phyloP scores from a whole-genome alignment of 92 coral and sea anemone genomes.

The Hydrozoanthus gracilis region DNA sequence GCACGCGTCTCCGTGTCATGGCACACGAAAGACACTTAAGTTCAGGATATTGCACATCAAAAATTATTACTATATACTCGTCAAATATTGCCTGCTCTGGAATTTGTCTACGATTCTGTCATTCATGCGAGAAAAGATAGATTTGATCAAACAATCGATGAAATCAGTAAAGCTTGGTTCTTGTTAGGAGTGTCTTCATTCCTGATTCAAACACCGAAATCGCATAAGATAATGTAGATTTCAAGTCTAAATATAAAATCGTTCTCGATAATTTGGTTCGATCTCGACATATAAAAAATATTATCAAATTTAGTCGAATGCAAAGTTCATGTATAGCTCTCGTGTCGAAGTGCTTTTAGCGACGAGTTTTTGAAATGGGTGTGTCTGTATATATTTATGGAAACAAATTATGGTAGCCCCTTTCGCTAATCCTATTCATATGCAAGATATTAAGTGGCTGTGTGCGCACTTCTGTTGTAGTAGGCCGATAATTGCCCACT shows the following conservation, averaged over 20 bases:
- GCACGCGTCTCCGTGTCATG: conserved; percentile 73
- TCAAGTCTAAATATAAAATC: neutral
- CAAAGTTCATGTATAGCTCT: neutral
- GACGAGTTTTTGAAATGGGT: conserved; percentile 44
- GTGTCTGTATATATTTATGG: conserved; percentile 60
- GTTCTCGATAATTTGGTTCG: neutral
- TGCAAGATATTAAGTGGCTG: conserved; percentile 51
- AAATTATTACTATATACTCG: neutral
- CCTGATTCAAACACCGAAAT: too few relatives aligned
- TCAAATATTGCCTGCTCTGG: conserved; percentile 11
- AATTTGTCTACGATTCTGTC: conserved; percentile 19
- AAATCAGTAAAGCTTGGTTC: neutral
- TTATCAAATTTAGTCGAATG: neutral
- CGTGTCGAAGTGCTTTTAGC: conserved; percentile 3
- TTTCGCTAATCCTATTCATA: conserved; percentile 65
- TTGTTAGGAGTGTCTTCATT: too few relatives aligned
- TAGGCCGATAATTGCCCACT: neutral
- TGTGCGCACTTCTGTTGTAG: conserved; percentile 32
- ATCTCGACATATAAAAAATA: neutral
- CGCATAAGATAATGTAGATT: too few relatives aligned
- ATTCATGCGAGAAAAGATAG: neutral
- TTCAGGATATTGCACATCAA: conserved; percentile 9
- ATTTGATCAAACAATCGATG: neutral
- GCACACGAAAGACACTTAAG: conserved; percentile 62
- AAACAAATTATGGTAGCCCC: conserved; percentile 55